Evolutionary conservation across 2,113 vertebrate species (phyloP), one percentile per base, ranked within the genome.

Genomic region (Dinomys branickii): DNA sequence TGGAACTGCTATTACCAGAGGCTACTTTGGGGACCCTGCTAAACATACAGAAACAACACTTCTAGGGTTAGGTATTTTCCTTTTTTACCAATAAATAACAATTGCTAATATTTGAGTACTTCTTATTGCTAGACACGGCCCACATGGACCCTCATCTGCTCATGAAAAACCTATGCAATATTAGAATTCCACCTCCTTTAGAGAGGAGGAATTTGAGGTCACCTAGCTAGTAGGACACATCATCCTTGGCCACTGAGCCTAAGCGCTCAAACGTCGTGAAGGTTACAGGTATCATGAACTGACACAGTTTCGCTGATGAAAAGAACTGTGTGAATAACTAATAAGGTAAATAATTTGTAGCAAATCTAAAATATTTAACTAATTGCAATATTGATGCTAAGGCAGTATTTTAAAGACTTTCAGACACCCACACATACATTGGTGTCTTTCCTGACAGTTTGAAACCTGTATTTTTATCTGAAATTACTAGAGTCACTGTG

Each of bases 11-110:
- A n/a, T 26, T 26, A 80, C 69, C 54, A 84, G 75, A 91, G 52
- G 85, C 61, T 90, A 71, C 90, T 88, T 85, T 56, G 85, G 63
- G 69, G 59, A 91, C 90, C 65, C 71, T 30, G 17, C 30, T 24
- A 95, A 96, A 90, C 28, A 90, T 69, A 78, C 85, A 50, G 44
- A 50, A 65, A 67, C 96, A 54, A 52, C 22, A 47, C 67, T 63
- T 54, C 81, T 52, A 73, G 9, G 91, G 52, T 52, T 92, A 38
- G 41, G 41, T 33, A 95, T 71, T 75, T 26, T 56, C 17, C 1
- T 20, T 87, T 69, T 63, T 35, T 73, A 65, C 30, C 26, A 67
- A 59, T 83, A 90, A 94, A 56, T 80, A 88, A 44, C 38, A 89
- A 63, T 71, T 91, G 61, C n/a, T 95, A 96, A 63, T 58, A 69